phyloP scores from a whole-genome alignment of 2,888 invertebrate genomes.

The Amiota minor region DNA sequence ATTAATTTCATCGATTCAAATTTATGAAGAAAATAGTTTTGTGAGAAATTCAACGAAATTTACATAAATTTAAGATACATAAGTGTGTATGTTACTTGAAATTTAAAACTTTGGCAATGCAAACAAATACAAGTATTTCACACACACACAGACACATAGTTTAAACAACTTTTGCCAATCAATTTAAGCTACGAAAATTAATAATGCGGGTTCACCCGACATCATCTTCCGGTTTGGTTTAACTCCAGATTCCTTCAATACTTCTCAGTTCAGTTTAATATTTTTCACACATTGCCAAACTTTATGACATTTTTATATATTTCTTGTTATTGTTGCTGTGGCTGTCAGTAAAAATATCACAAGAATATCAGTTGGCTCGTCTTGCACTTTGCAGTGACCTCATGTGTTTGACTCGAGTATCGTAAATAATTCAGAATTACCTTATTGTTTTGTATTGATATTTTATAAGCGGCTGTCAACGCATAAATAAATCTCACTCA shows the following conservation, averaged over 20 bases:
- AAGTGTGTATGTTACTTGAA: too few relatives aligned
- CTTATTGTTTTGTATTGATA: slow-evolving; percentile 33
- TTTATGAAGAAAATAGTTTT: slow-evolving; percentile 13
- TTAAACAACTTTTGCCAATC: not conserved
- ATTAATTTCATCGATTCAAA: slow-evolving; percentile 36
- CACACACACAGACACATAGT: not conserved
- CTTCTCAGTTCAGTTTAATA: not conserved
- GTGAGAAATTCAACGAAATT: slow-evolving; percentile 50
- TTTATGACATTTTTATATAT: slow-evolving; percentile 29
- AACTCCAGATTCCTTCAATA: not conserved
- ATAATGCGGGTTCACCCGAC: slow-evolving; percentile 1
- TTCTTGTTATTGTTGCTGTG: slow-evolving; percentile 20
- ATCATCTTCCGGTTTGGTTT: not conserved
- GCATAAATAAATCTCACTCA: slow-evolving; percentile 40
- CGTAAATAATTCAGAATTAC: slow-evolving; percentile 33
- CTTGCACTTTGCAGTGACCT: slow-evolving; percentile 41
- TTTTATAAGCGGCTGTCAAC: slow-evolving; percentile 38
- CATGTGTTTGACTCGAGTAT: slow-evolving; percentile 15
- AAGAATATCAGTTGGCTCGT: not conserved
- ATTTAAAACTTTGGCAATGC: slow-evolving; percentile 14
- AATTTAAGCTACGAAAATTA: not conserved
- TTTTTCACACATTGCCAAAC: slow-evolving; percentile 24
- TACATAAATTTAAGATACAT: slow-evolving; percentile 50
- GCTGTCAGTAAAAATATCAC: not conserved
- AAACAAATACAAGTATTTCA: not conserved